Conservation (phyloP, 2,888 invertebrate genomes). For the Mamestra brassicae region DNA sequence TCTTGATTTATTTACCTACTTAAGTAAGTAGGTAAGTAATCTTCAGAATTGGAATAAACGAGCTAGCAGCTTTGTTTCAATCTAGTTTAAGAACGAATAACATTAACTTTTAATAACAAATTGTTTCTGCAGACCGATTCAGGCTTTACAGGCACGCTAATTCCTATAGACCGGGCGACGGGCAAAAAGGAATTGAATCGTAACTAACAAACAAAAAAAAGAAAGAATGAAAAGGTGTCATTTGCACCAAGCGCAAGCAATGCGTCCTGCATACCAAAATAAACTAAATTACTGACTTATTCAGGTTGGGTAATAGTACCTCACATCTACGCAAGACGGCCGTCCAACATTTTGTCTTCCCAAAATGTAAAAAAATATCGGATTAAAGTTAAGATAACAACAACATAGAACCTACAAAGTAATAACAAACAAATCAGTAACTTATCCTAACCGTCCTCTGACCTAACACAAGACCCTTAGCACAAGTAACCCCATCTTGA, state of each 20-base stretch:
- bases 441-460: background rate
- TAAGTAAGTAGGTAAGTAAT: conserved; percentile 10
- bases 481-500: conserved; percentile 25
- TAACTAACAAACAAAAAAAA: no score
- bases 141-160: background rate
- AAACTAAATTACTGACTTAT: no score
- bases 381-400: background rate
- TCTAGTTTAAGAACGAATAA: background rate
- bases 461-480: conserved; percentile 13
- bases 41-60: conserved; percentile 21
- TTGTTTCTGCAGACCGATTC: background rate
- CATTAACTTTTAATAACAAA: background rate
- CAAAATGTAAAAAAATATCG: background rate
- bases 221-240: no score
- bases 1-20: conserved; percentile 26
- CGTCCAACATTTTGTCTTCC: no score
- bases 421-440: conserved; percentile 9
- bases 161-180: background rate
- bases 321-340: no score
- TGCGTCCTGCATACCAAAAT: no score
- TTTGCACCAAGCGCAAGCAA: no score
- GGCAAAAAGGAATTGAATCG: background rate
- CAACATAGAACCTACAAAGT: background rate
- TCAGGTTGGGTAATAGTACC: no score
- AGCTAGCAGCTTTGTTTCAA: background rate